Percentiles rank a stretch among this genome's conserved stretches.
Conservation (phyloP, 2,113 vertebrate genomes). For the Pantherophis guttatus region DNA sequence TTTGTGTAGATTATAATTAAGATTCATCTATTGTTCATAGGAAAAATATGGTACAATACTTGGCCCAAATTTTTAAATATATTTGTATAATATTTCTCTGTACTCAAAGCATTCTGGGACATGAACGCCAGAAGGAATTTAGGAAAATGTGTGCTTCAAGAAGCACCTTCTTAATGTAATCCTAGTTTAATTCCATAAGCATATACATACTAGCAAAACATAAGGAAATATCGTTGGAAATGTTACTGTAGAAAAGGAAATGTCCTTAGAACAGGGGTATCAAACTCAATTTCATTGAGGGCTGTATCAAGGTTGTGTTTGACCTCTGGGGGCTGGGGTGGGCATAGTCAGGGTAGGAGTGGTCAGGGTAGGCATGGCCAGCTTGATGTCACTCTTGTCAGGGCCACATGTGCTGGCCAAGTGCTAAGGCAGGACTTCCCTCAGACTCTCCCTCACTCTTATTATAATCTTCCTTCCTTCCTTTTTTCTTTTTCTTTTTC, state of each 20-base stretch:
- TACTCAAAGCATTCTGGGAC: neutral
- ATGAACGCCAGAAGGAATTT: neutral
- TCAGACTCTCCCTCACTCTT: too few relatives aligned
- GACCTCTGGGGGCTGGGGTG: too few relatives aligned
- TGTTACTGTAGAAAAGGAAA: neutral
- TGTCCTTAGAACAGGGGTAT: too few relatives aligned
- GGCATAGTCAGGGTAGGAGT: too few relatives aligned
- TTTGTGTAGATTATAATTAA: neutral
- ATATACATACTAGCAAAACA: neutral
- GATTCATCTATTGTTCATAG: neutral
- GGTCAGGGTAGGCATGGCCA: too few relatives aligned
- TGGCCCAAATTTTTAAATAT: neutral
- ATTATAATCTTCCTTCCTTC: too few relatives aligned
- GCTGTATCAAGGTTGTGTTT: too few relatives aligned
- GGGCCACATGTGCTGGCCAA: too few relatives aligned
- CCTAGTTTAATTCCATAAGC: neutral
- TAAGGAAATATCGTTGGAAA: neutral
- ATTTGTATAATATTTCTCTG: neutral
- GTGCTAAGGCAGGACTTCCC: too few relatives aligned
- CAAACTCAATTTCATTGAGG: too few relatives aligned
- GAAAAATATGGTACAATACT: neutral
- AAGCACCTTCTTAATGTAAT: neutral
- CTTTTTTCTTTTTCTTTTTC: too few relatives aligned
- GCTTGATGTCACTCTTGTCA: too few relatives aligned
- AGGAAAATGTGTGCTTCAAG: neutral